phyloP scores from a whole-genome alignment of 2,888 invertebrate genomes.

The Chaitophorus viminalis region DNA sequence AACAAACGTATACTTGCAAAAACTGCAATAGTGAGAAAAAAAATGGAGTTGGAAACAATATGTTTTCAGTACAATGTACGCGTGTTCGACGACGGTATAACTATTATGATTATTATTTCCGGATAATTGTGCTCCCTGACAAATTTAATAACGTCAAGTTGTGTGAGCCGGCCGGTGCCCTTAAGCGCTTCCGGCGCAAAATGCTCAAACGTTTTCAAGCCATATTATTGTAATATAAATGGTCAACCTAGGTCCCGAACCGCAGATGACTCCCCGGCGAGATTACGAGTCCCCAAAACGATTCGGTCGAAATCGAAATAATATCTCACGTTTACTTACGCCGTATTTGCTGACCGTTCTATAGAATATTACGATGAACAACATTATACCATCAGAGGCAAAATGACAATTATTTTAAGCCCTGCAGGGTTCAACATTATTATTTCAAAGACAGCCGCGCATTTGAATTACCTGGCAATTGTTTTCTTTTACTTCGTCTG shows the following conservation, averaged over 20 bases:
- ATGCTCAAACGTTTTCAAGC: constrained; percentile 2
- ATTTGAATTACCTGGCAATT: too few species aligned
- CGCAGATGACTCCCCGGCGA: not conserved
- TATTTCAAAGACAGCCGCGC: too few species aligned
- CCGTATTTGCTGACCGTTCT: too few species aligned
- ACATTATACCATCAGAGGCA: not conserved
- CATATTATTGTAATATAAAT: not conserved
- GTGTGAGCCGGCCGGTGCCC: not conserved
- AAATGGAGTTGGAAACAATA: too few species aligned
- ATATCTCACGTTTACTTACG: not conserved
- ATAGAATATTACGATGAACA: too few species aligned
- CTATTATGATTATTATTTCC: constrained; percentile 18
- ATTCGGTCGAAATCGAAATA: not conserved
- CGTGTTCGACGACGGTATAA: too few species aligned
- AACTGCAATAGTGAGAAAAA: too few species aligned
- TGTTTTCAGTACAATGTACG: too few species aligned
- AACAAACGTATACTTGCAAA: too few species aligned
- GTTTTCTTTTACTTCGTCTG: too few species aligned
- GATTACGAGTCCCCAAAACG: not conserved
- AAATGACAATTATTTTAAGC: not conserved
- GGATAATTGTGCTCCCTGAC: not conserved
- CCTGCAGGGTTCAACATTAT: too few species aligned
- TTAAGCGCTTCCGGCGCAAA: not conserved
- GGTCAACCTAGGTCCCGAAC: not conserved
- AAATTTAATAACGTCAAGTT: constrained; percentile 39